Base-by-base conservation (phyloP, 2,797 vertebrate species). In the Denticeps clupeoides region DNA sequence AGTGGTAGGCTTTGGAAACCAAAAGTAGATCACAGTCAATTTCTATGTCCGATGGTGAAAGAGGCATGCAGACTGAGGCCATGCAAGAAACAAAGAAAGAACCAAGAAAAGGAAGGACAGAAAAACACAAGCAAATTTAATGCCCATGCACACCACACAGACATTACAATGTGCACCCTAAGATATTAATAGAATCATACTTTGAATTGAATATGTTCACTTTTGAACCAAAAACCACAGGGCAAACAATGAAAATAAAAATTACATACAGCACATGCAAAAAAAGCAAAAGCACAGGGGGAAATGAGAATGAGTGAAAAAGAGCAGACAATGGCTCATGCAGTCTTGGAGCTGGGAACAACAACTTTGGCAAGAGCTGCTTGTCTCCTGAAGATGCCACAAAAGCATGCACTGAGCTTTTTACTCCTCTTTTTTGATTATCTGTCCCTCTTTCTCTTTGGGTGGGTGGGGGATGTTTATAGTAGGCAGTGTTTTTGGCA, bases 1-100 rank as follows among this genome's bases (percentile, higher is more conserved):
- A 90, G 82, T 99, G 93, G 88, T 98, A 98, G 70, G 95, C 94
- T 99, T 97, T 84, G 65, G 89, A 89, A 95, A 97, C 86, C 91
- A 93, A 92, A 92, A 92, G 92, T 81, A 95, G 87, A 90, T 84
- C 79, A 91, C 82, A 84, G 77, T 97, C 89, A 97, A 84, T 87
- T 74, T 83, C 74, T 72, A 60, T 56, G 70, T 82, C 68, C 74
- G 71, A 69, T 26, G 60, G 70, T 62, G 75, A 74, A 71, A 71
- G 75, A 73, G 76, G 67, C 64, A 75, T 82, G 80, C 69, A 86
- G 81, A 81, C 64, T 73, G 87, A 86, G 80, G 78, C 81, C 84
- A 86, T 87, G 86, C 87, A 87, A 89, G 80, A 82, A 82, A 79
- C 67, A 79, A 66, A 69, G 59, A 70, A 57, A 55, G 65, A 68